phyloP scores from a whole-genome alignment of 2,888 invertebrate genomes.

The Lasioglossum zephyrum region DNA sequence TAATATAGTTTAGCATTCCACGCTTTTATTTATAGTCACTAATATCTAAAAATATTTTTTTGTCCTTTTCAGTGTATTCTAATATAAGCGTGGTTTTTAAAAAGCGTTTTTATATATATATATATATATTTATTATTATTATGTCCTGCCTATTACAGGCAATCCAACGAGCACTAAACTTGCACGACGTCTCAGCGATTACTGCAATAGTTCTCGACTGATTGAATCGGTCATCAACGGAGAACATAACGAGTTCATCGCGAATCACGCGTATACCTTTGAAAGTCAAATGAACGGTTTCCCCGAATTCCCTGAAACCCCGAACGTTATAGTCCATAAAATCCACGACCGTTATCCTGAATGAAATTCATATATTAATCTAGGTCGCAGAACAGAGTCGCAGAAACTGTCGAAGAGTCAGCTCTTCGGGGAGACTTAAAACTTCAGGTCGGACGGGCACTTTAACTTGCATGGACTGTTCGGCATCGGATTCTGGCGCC shows the following conservation, averaged over 20 bases:
- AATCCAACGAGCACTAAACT: background rate
- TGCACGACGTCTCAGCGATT: background rate
- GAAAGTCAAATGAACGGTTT: background rate
- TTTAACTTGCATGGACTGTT: background rate
- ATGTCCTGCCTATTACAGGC: no score
- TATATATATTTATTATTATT: no score
- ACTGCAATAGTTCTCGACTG: background rate
- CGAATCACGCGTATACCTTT: background rate
- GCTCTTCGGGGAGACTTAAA: background rate
- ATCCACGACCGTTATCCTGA: background rate
- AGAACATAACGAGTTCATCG: background rate
- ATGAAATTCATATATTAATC: conserved; percentile 1
- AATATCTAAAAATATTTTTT: no score
- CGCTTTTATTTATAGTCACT: no score
- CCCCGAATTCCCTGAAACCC: background rate
- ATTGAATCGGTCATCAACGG: background rate
- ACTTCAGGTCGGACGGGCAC: background rate
- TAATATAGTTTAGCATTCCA: no score
- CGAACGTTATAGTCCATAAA: background rate
- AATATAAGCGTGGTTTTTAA: no score
- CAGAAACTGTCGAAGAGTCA: background rate
- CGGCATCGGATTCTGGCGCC: background rate
- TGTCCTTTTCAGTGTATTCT: no score
- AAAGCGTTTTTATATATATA: no score
- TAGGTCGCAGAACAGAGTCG: background rate